phyloP scores from a whole-genome alignment of 2,113 vertebrate species.

The Leiothrix lutea region DNA sequence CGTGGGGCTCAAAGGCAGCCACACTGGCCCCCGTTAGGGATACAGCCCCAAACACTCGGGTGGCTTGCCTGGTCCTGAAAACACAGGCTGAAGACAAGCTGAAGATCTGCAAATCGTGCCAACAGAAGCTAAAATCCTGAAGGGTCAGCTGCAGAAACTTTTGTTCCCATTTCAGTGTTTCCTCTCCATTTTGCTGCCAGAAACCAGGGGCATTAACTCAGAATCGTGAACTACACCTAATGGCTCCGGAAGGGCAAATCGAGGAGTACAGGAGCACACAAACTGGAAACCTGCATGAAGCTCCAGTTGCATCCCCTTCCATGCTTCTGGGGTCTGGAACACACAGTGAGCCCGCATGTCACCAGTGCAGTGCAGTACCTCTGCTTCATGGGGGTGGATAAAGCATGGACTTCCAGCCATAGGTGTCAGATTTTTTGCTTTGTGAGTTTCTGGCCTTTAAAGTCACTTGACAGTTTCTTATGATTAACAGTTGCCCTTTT shows the following conservation, averaged over 20 bases:
- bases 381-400: rapidly evolving
- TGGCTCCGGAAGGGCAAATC: neutral
- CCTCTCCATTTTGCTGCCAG: neutral
- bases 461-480: slow-evolving; percentile 54
- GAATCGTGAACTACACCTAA: rapidly evolving
- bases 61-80: neutral
- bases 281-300: too few relatives aligned
- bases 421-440: slow-evolving; percentile 28
- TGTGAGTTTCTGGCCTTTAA: slow-evolving; percentile 36
- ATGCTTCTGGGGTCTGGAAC: neutral
- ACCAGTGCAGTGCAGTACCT: neutral
- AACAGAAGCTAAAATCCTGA: neutral
- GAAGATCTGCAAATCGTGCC: neutral
- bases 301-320: neutral
- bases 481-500: slow-evolving; percentile 47
- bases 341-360: neutral
- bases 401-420: neutral
- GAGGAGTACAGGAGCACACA: neutral
- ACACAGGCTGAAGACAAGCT: neutral
- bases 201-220: rapidly evolving
- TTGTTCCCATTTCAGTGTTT: neutral
- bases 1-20: neutral
- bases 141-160: neutral
- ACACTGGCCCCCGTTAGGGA: neutral
- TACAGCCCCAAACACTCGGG: neutral